Percentiles rank a stretch among this genome's conserved stretches.
Conservation (phyloP, 2,113 vertebrate species). For the Chaetodon trifascialis region DNA sequence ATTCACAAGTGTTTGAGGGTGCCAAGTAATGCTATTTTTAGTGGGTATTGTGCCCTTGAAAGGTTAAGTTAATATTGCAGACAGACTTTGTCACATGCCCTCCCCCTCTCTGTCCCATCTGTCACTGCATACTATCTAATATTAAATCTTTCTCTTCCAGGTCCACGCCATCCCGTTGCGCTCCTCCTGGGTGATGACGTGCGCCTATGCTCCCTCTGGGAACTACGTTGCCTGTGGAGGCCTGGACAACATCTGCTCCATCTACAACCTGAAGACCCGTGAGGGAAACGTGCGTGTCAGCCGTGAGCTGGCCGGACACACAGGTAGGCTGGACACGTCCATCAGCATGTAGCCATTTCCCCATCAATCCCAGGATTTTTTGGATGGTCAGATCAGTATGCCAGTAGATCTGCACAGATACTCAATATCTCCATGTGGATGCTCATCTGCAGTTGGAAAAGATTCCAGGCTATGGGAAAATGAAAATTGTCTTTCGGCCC, state of each 20-base stretch:
- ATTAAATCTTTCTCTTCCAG: slow-evolving; percentile 78
- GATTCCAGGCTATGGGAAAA: background rate
- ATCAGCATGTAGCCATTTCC: background rate
- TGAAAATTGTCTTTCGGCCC: background rate
- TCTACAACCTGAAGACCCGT: slow-evolving; percentile 99
- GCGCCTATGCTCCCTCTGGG: slow-evolving; percentile 97
- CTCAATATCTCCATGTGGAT: background rate
- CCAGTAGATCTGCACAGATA: background rate
- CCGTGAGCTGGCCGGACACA: slow-evolving; percentile 97
- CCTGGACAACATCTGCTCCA: slow-evolving; percentile 99
- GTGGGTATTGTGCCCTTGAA: slow-evolving; percentile 56
- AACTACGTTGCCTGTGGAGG: slow-evolving; percentile 99
- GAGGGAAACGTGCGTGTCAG: slow-evolving; percentile 99
- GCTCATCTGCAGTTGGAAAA: background rate
- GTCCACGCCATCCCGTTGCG: slow-evolving; percentile 98
- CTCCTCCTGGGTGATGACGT: slow-evolving; percentile 99
- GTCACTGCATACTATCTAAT: slow-evolving; percentile 46
- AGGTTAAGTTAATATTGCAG: slow-evolving; percentile 59
- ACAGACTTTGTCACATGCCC: slow-evolving; percentile 42
- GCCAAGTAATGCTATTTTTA: slow-evolving; percentile 53
- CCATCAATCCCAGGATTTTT: background rate
- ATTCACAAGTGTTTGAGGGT: slow-evolving; percentile 29
- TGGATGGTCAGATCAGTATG: background rate
- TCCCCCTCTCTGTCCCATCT: slow-evolving; percentile 34
- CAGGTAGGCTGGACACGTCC: slow-evolving; percentile 84